These are phyloP conservation scores for Lasioglossum pauxillum DNA, from an alignment of 2,888 invertebrate species.

Conservation along the genomic window DNA sequence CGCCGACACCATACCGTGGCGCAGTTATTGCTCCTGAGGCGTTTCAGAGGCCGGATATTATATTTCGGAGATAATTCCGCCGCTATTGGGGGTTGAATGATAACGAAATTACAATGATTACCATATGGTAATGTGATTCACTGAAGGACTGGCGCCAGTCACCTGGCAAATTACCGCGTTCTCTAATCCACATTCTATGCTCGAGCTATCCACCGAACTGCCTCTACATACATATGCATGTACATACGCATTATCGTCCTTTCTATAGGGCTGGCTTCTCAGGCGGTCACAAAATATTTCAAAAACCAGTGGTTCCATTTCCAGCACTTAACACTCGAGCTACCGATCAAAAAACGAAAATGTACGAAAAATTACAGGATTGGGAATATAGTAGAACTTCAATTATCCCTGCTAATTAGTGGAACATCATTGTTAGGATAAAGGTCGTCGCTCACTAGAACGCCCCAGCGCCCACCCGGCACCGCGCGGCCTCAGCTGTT, in stretches of 20 bases:
- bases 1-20: background rate
- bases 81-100: conserved; percentile 49
- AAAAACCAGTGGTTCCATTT: background rate
- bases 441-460: too few relatives aligned
- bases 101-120: conserved; percentile 71
- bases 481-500: too few relatives aligned
- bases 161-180: conserved; percentile 73
- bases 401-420: too few relatives aligned
- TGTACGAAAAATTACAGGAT: background rate
- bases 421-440: too few relatives aligned
- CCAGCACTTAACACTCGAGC: background rate
- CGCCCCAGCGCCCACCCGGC: too few relatives aligned
- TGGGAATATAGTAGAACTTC: background rate
- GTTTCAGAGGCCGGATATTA: conserved; percentile 22
- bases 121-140: conserved; percentile 75
- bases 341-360: background rate
- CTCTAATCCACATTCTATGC: conserved; percentile 66
- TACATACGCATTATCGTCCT: conserved; percentile 1
- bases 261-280: background rate
- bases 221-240: conserved; percentile 35
- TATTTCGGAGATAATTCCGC: conserved; percentile 52
- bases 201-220: conserved; percentile 38
- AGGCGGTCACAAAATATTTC: background rate
- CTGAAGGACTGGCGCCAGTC: conserved; percentile 72
- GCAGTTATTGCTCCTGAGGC: conserved; percentile 15